Evolutionary conservation across 2,888 invertebrate genomes (phyloP), one percentile per base, ranked within the genome.

Genomic region (Caenorhabditis panamensis): DNA sequence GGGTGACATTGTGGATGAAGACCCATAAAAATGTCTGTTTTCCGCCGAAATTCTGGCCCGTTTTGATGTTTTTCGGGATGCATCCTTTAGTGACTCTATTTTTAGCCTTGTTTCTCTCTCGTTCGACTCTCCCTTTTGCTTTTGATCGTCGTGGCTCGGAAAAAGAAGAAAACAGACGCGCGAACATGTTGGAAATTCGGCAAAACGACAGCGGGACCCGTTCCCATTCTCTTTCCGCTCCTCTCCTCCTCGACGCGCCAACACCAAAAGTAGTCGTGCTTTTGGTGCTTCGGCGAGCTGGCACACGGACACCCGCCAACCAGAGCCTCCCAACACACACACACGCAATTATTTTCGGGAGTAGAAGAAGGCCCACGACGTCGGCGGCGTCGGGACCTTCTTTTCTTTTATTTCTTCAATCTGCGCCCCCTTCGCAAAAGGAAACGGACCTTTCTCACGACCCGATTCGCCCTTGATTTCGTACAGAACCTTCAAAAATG

Each of bases 331-430:
- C n/a, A n/a, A n/a, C n/a, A n/a, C n/a, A 6, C 41, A 41, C 59
- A 59, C 73, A 66, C 75, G 66, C 75, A 75, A 75, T 75, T 75
- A 75, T 75, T 75, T 75, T 75, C 61, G 61, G 66, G 73, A 73
- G 66, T 66, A 66, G 49, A 18, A 58, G 41, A 49, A n/a, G 49
- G 41, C 41, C 41, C 41, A 31, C 31, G n/a, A 31, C 31, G 47
- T 41, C 20, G 36, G 49, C 41, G 36, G 47, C 41, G n/a, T 22
- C 44, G 36, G 49, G 64, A 37, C 56, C 72, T 62, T 58, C n/a
- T 28, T 58, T 47, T 36, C 26, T 54, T 75, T 66, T 66, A 66
- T 75, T 66, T 66, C 66, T 66, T 58, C 64, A 49, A 66, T 66
- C 51, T 51, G 26, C 13, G 26, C 28, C 24, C 49, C 26, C n/a